Evolutionary conservation across 64 coral and sea anemone species (phyloP).

Genomic region (Stichodactyla mertensii): DNA sequence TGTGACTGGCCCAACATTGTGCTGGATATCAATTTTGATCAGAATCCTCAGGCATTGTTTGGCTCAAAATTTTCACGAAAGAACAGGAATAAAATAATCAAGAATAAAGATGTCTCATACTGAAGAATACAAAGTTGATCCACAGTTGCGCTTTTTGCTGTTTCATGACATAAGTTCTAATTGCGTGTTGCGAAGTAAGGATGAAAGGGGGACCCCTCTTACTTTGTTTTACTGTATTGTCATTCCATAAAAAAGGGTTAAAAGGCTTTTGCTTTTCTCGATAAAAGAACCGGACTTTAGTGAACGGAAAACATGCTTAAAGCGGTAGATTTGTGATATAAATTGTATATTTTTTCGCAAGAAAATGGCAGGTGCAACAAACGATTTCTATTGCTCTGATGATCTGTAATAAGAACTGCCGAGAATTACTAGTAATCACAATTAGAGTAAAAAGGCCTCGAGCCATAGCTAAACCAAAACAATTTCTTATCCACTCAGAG

Average conservation of each 20-base stretch:
- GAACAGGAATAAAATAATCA: background rate
- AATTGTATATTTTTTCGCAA: constrained; percentile 27
- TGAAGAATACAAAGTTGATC: background rate
- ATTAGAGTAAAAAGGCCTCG: constrained; percentile 9
- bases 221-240: background rate
- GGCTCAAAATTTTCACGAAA: background rate
- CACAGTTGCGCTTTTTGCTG: background rate
- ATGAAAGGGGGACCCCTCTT: background rate
- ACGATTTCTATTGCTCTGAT: constrained; percentile 8
- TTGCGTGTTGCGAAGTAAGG: background rate
- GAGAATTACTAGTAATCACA: constrained; percentile 20
- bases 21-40: background rate
- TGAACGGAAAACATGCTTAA: constrained; percentile 19
- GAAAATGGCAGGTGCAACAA: background rate
- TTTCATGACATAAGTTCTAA: background rate
- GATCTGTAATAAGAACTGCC: constrained; percentile 23
- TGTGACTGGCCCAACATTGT: too few species aligned
- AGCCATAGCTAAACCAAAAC: constrained; percentile 24
- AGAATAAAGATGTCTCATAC: background rate
- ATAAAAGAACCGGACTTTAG: constrained; percentile 2
- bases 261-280: background rate
- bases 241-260: background rate
- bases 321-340: constrained; percentile 30
- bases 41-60: constrained; percentile 2
- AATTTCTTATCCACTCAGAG: background rate